phyloP scores from a whole-genome alignment of 2,113 vertebrate genomes.

The Strigops habroptila region DNA sequence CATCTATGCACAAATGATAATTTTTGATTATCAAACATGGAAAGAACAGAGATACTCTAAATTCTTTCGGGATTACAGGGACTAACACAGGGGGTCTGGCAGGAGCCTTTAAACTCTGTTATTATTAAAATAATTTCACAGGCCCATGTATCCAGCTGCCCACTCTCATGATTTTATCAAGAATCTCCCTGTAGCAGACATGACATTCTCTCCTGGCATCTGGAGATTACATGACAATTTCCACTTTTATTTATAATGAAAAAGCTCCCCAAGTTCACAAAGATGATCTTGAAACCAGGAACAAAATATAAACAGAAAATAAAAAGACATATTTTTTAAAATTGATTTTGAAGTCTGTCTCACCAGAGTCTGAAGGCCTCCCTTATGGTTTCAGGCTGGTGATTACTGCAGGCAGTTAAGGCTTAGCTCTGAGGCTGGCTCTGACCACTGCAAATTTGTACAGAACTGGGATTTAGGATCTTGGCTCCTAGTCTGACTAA shows the following conservation, averaged over 20 bases:
- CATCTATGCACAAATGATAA: neutral
- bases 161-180: neutral
- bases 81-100: neutral
- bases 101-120: neutral
- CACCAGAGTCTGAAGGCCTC: neutral
- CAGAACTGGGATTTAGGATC: constrained; percentile 1
- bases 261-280: constrained; percentile 50
- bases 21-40: neutral
- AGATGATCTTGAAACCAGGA: constrained; percentile 51
- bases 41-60: neutral
- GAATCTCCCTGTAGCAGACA: neutral
- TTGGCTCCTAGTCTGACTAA: constrained; percentile 2
- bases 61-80: neutral
- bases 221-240: constrained; percentile 20
- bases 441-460: neutral
- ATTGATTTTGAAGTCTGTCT: neutral
- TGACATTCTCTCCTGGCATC: neutral
- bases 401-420: neutral
- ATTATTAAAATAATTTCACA: constrained; percentile 16
- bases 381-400: neutral
- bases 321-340: neutral
- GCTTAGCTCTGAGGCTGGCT: neutral
- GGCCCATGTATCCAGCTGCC: neutral
- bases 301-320: constrained; percentile 13
- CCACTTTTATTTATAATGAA: constrained; percentile 39